phyloP scores from a whole-genome alignment of 1,140 invertebrate genomes.

The Chironomus striatipennis region DNA sequence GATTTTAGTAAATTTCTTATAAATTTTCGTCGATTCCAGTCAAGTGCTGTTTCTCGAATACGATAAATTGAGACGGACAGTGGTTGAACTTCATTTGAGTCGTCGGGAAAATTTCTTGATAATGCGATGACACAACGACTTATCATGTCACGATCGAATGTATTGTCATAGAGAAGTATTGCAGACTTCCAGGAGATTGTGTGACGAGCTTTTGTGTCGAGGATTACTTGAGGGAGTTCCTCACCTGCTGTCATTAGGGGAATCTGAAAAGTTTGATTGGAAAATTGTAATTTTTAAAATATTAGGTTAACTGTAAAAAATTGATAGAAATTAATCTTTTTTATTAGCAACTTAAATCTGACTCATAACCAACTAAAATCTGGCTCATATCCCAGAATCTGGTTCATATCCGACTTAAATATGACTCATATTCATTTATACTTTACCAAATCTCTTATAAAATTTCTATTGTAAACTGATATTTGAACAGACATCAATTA shows the following conservation, averaged over 20 bases:
- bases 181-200: constrained; percentile 59
- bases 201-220: constrained; percentile 55
- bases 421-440: no score
- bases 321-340: no score
- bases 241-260: constrained; percentile 53
- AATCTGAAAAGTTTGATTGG: constrained; percentile 40
- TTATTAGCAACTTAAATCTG: no score
- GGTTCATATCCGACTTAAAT: no score
- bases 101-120: constrained; percentile 38
- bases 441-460: no score
- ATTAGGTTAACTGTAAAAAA: no score
- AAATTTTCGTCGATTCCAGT: constrained; percentile 42
- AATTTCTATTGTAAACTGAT: no score
- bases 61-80: constrained; percentile 49
- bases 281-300: no score
- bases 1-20: constrained; percentile 44
- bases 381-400: no score
- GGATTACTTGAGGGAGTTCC: constrained; percentile 63
- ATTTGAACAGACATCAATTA: no score
- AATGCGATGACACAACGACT: constrained; percentile 50
- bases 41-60: constrained; percentile 43
- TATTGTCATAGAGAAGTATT: constrained; percentile 58
- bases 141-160: constrained; percentile 50
- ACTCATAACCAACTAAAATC: no score
- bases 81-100: constrained; percentile 35